A percentile compares a stretch with the other conserved stretches of the same genome.
Evolutionary conservation across 2,888 invertebrate genomes (phyloP).

Genomic region (Phaedon cochleariae): DNA sequence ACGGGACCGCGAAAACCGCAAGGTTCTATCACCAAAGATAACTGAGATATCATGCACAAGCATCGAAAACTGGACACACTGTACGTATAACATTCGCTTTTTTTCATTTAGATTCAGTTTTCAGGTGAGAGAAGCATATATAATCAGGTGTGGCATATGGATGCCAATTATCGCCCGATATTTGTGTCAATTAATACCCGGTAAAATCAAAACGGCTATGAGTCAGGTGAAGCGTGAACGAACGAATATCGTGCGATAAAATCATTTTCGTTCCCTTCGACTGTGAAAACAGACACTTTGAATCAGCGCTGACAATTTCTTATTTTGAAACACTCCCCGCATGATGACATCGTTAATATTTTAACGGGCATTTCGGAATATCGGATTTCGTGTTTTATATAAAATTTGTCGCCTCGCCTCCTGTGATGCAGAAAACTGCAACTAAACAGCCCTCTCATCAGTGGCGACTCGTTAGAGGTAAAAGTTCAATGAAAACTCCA

Average conservation of each 20-base stretch:
- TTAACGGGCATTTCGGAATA: constrained; percentile 23
- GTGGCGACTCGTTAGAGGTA: constrained; percentile 23
- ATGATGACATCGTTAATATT: constrained; percentile 15
- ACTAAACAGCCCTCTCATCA: constrained; percentile 32
- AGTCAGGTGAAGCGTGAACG: not conserved
- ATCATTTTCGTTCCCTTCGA: not conserved
- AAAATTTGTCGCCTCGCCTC: constrained; percentile 35
- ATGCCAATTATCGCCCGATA: not conserved
- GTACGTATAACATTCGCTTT: no score
- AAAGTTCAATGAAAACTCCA: no score
- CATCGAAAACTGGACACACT: no score
- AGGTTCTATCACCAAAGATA: no score
- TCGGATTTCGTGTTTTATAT: constrained; percentile 35
- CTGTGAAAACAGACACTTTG: not conserved
- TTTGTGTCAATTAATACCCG: not conserved
- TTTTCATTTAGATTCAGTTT: no score
- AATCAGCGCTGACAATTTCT: not conserved
- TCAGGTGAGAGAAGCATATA: not conserved
- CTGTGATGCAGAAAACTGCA: constrained; percentile 35
- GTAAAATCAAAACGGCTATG: not conserved
- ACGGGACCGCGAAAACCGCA: no score
- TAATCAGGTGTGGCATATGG: not conserved
- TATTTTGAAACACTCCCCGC: not conserved
- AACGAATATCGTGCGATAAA: not conserved
- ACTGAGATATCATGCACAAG: no score